Conservation (phyloP, 2,797 vertebrate genomes). For the Mormyrus proboscirostris region DNA sequence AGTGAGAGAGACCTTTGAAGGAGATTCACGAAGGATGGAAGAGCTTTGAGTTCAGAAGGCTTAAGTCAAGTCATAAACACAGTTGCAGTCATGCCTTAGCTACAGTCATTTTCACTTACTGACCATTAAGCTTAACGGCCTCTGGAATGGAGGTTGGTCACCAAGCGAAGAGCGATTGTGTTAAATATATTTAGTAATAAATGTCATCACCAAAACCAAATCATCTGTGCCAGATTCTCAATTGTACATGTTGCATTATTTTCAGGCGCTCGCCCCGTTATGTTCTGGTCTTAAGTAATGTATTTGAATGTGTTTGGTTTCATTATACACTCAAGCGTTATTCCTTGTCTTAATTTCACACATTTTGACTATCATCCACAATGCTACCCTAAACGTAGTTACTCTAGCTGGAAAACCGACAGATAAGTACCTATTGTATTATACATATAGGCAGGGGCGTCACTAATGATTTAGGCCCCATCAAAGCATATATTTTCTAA, state of each 20-base stretch:
- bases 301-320: background rate
- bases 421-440: background rate
- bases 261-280: background rate
- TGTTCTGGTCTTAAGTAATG: background rate
- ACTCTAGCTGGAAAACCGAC: background rate
- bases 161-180: background rate
- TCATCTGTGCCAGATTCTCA: background rate
- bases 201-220: background rate
- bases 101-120: background rate
- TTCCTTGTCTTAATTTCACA: background rate
- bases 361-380: background rate
- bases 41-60: background rate
- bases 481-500: background rate
- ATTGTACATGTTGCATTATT: background rate
- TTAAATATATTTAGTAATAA: background rate
- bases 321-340: background rate
- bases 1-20: background rate
- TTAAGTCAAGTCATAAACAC: background rate
- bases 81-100: background rate
- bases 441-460: background rate
- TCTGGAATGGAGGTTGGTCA: background rate
- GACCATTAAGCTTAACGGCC: background rate
- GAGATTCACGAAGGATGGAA: background rate
- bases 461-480: background rate
- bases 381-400: background rate